Conservation (phyloP, 2,888 invertebrate species). For the Xestoiulus laeticollis region DNA sequence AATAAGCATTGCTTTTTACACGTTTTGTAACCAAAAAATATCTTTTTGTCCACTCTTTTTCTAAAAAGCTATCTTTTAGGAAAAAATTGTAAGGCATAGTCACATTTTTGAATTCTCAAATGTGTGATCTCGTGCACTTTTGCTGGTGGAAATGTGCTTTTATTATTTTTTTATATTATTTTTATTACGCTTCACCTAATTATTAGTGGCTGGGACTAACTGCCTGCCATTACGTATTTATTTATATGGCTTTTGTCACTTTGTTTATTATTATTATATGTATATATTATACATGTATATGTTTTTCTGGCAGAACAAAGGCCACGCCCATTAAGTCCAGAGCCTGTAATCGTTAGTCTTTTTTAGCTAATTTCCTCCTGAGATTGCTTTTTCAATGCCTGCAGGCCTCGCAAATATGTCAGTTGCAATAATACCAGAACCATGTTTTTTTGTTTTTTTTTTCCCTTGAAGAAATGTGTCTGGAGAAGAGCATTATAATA, state of each 20-base stretch:
- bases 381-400: neutral
- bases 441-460: slow-evolving; percentile 4
- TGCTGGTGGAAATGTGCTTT: neutral
- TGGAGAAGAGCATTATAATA: neutral
- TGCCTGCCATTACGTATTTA: slow-evolving; percentile 30
- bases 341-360: neutral
- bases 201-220: slow-evolving; percentile 13
- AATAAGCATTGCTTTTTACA: no score
- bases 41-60: no score
- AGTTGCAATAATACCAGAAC: neutral
- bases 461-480: slow-evolving; percentile 5
- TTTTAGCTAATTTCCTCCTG: neutral
- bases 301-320: neutral
- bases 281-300: no score
- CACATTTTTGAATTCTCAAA: no score
- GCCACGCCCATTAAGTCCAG: slow-evolving; percentile 17
- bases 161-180: neutral
- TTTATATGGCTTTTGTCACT: slow-evolving; percentile 34
- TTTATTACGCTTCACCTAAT: neutral
- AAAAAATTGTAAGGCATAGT: no score
- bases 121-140: neutral
- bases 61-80: no score
- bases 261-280: slow-evolving; percentile 21
- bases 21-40: no score
- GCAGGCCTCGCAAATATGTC: neutral